These are phyloP conservation scores for Epsilonema sp. DNA, from an alignment of 2,888 invertebrate genomes.

Conservation along the genomic window DNA sequence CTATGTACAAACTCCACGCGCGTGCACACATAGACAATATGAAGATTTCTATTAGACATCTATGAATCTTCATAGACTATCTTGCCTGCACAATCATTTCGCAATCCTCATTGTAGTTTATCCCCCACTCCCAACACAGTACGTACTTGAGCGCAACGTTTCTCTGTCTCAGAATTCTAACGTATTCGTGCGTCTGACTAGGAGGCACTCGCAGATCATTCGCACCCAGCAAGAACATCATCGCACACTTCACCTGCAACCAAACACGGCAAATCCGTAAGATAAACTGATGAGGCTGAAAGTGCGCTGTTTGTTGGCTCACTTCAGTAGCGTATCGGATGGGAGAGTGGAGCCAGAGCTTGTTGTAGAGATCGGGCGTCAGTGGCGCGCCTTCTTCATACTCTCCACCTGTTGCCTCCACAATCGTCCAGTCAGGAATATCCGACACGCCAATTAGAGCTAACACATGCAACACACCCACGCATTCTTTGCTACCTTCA, in stretches of 20 bases:
- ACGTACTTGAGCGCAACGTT: background rate
- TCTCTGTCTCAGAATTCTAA: background rate
- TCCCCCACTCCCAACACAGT: too few species aligned
- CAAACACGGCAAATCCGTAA: too few species aligned
- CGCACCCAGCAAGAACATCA: background rate
- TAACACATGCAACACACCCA: too few species aligned
- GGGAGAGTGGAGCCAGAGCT: background rate
- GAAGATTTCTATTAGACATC: too few species aligned
- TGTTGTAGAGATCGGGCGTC: background rate
- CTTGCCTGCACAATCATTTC: too few species aligned
- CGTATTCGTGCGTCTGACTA: background rate
- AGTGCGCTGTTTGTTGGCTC: too few species aligned
- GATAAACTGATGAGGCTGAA: too few species aligned
- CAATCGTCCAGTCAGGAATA: background rate
- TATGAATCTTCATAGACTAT: too few species aligned
- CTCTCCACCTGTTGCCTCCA: background rate
- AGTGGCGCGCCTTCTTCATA: background rate
- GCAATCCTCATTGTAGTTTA: too few species aligned
- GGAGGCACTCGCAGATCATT: background rate
- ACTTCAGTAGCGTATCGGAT: background rate
- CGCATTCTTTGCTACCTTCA: too few species aligned
- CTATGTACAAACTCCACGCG: too few species aligned
- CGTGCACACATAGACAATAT: too few species aligned
- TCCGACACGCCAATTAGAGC: background rate
- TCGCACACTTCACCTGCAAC: background rate